These are phyloP conservation scores for Caenorhabditis sinica DNA, from an alignment of 2,888 invertebrate species.

Conservation along the genomic window DNA sequence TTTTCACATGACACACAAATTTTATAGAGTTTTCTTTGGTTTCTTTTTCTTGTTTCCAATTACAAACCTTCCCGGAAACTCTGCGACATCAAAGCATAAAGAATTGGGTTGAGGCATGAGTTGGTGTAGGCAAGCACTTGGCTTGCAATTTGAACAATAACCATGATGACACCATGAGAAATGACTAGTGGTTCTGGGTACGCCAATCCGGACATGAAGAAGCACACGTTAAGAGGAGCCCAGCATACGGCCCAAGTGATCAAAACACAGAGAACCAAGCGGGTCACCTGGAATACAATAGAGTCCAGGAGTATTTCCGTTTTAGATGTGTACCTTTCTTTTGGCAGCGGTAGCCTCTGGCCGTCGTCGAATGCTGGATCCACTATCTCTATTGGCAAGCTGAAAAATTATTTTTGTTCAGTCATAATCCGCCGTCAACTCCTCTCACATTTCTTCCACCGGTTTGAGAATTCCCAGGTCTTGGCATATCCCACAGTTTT, in stretches of 20 bases:
- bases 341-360: constrained; percentile 81
- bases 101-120: constrained; percentile 94
- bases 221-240: constrained; percentile 92
- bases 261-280: constrained; percentile 89
- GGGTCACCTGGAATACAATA: constrained; percentile 87
- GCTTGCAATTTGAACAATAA: constrained; percentile 80
- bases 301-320: too few relatives aligned
- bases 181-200: constrained; percentile 81
- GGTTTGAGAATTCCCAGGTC: constrained; percentile 72
- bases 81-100: constrained; percentile 95
- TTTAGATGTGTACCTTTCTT: constrained; percentile 67
- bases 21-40: neutral
- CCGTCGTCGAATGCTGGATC: constrained; percentile 70
- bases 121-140: constrained; percentile 90
- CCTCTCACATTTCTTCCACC: constrained; percentile 27
- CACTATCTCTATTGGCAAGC: constrained; percentile 42
- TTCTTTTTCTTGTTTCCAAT: neutral
- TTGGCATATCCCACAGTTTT: constrained; percentile 88
- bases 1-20: neutral
- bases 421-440: too few relatives aligned
- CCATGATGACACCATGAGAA: constrained; percentile 79
- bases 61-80: constrained; percentile 91
- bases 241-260: constrained; percentile 94
- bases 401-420: constrained; percentile 7
- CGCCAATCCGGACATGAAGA: constrained; percentile 83